Base-by-base conservation (phyloP, 2,113 vertebrate genomes). In the Neolamprologus ventralis region DNA sequence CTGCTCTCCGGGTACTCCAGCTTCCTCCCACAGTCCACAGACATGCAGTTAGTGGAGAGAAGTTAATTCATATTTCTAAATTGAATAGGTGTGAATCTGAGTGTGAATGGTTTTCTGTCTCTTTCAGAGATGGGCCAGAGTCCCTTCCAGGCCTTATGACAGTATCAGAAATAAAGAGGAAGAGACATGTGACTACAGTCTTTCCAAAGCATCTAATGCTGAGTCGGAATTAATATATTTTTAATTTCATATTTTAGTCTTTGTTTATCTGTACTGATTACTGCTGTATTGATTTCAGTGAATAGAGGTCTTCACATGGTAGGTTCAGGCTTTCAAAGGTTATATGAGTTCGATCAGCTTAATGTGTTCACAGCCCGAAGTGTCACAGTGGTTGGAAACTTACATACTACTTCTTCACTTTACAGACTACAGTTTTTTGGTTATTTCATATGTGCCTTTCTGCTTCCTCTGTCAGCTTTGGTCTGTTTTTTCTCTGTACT, bases 51-150 rank as follows among this genome's bases (percentile, higher is more conserved):
- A 63, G 58, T 33, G 9, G 0, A 28, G 2, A 63, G 9, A 63
- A 33, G 58, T 60, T 0, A 1, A 33, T 0, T 60, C 2, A 63
- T 63, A 63, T 63, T 33, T 33, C 5, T 11, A 33, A 33, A 33
- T 33, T 1, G 9, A 7, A 3, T 63, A 0, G 1, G 4, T 0
- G 2, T 0, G 28, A 33, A 63, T 33, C 2, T 1, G 28, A 33
- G 9, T 7, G 57, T 60, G 16, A 60, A 19, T 33, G 57, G 28
- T 4, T 58, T 17, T 4, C 8, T 19, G 9, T 4, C 57, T 33
- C 1, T 0, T 60, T 9, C 6, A 19, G 57, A 60, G 2, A 63
- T 19, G 0, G 16, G 58, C 28, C 28, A 63, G 9, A 33, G 6
- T 33, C 16, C 28, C 58, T 19, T 0, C 58, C 16, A 60, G 28